These are phyloP conservation scores for Spongilla lacustris DNA, from an alignment of 37 sponge, comb jelly and placozoan genomes.

Conservation along the genomic window DNA sequence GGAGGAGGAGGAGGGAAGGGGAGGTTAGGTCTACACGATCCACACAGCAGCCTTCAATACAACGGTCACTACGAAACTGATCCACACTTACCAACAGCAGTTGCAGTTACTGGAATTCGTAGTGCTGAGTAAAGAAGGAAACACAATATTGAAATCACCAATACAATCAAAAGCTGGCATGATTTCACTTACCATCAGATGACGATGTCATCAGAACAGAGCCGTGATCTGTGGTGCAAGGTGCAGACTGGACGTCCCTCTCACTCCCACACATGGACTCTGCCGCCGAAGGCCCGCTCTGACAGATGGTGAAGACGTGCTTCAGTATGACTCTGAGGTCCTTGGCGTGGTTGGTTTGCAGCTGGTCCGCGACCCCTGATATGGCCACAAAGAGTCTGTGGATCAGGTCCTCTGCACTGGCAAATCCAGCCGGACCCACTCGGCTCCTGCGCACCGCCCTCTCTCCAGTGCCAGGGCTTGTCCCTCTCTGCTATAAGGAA, in stretches of 20 bases:
- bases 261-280: not conserved
- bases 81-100: no score
- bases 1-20: no score
- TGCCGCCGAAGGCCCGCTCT: conserved; percentile 38
- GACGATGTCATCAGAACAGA: conserved; percentile 30
- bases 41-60: not conserved
- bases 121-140: not conserved
- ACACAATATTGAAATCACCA: not conserved
- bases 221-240: conserved; percentile 36
- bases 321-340: conserved; percentile 81
- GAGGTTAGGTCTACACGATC: no score
- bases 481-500: not conserved
- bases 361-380: conserved; percentile 84
- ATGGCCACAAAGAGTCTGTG: conserved; percentile 81
- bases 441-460: not conserved
- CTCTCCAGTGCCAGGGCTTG: not conserved
- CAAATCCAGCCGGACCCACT: conserved; percentile 57
- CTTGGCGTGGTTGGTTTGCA: conserved; percentile 80
- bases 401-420: conserved; percentile 62
- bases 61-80: not conserved
- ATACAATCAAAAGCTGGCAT: not conserved
- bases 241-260: conserved; percentile 11
- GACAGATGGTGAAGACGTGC: conserved; percentile 67
- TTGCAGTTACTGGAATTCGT: not conserved
- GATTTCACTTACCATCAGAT: not conserved